Evolutionary conservation across 2,888 invertebrate species (phyloP), one percentile per base, ranked within the genome.

Genomic region (Carcina quercana): DNA sequence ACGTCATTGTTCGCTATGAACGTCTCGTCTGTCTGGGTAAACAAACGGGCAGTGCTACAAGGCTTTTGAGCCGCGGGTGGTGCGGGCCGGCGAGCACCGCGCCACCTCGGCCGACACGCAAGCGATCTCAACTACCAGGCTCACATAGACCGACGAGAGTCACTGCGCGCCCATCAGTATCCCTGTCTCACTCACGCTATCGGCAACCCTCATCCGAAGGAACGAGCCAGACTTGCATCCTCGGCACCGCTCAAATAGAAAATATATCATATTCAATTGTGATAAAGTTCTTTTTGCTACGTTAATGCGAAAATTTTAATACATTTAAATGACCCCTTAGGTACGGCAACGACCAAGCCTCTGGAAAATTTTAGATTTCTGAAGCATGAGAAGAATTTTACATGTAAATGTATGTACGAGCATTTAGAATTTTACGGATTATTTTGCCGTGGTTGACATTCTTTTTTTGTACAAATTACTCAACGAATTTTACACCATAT

Each of bases 41-140:
- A n/a, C n/a, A n/a, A n/a, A n/a, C n/a, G n/a, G n/a, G n/a, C n/a
- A n/a, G n/a, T n/a, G n/a, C n/a, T n/a, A n/a, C n/a, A n/a, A n/a
- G n/a, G n/a, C n/a, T n/a, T n/a, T n/a, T 4, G 25, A 15, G 20
- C 15, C 31, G 22, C 19, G 36, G 29, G 32, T 30, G 38, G 28
- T 25, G 37, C 30, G 37, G 34, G 34, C 28, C 41, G 44, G 47
- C 53, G 65, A 63, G 59, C 73, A 63, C 80, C 78, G 76, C 79
- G 78, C 78, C 76, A 72, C 79, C 75, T 73, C 79, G 75, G 60
- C 75, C 76, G 76, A 80, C 69, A 80, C 78, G 82, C 75, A 67
- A 76, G 63, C 78, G 83, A 80, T 83, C 80, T 63, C 61, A 47
- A 35, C 26, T 74, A 83, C 83, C 53, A 82, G 80, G 83, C 53